phyloP scores from a whole-genome alignment of 2,113 vertebrate genomes.

The Anolis carolinensis region DNA sequence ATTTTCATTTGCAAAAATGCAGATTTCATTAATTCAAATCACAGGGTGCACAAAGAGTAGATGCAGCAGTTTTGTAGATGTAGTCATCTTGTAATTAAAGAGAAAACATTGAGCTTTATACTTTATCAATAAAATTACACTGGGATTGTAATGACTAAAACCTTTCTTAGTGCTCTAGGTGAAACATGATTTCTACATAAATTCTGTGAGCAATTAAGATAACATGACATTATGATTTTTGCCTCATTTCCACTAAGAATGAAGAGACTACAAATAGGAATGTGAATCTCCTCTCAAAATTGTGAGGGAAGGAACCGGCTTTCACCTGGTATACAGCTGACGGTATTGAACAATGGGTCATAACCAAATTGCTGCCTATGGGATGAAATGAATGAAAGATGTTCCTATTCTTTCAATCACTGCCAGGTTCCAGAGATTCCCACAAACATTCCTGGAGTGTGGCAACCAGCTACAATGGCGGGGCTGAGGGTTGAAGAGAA shows the following conservation, averaged over 20 bases:
- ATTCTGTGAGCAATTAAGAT: not conserved
- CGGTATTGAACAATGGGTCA: not conserved
- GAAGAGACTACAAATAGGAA: too few species aligned
- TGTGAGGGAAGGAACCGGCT: too few species aligned
- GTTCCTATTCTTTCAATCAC: not conserved
- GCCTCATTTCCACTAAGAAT: not conserved
- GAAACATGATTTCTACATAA: not conserved
- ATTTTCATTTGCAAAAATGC: conserved; percentile 29
- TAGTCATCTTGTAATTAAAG: conserved; percentile 30
- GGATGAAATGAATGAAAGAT: not conserved
- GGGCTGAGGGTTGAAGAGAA: too few species aligned
- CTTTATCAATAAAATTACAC: conserved; percentile 24
- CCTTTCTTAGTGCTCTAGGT: conserved; percentile 2
- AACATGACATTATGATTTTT: not conserved
- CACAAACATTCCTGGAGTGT: not conserved
- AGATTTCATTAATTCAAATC: not conserved
- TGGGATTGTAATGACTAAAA: not conserved
- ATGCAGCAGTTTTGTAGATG: conserved; percentile 38
- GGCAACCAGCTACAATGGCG: not conserved
- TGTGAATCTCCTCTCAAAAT: too few species aligned
- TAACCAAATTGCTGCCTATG: not conserved
- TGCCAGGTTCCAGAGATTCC: not conserved
- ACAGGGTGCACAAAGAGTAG: conserved; percentile 31
- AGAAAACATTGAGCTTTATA: conserved; percentile 2
- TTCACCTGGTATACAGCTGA: too few species aligned